Percentiles rank a stretch among this genome's conserved stretches.
Conservation (phyloP, 2,888 invertebrate species). For the Drosophila limbata region DNA sequence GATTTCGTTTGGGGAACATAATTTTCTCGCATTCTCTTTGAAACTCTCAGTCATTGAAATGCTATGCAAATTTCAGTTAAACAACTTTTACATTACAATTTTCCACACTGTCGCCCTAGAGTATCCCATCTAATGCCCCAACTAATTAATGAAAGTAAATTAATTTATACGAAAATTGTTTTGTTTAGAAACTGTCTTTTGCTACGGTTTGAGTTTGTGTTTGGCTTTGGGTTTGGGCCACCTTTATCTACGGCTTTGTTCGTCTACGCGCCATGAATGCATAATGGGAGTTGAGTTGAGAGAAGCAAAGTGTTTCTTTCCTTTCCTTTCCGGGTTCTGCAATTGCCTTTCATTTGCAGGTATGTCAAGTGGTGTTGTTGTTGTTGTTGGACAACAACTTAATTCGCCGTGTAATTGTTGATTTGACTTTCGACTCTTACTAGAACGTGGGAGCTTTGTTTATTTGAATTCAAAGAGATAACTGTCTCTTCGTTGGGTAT, state of each 20-base stretch:
- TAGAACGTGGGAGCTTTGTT: conserved; percentile 77
- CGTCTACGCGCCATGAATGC: conserved; percentile 69
- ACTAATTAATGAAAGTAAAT: conserved; percentile 84
- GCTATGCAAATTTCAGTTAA: conserved; percentile 66
- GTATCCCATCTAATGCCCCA: conserved; percentile 65
- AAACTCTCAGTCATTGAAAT: conserved; percentile 36
- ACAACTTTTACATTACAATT: conserved; percentile 65
- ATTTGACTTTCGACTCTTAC: conserved; percentile 67
- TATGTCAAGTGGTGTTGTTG: conserved; percentile 47
- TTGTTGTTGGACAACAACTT: conserved; percentile 38
- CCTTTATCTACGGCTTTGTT: conserved; percentile 68
- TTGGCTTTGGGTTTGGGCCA: conserved; percentile 31
- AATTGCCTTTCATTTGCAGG: conserved; percentile 31
- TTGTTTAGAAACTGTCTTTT: conserved; percentile 67
- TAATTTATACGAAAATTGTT: conserved; percentile 83
- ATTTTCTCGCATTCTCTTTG: conserved; percentile 22
- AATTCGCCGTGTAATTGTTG: conserved; percentile 66
- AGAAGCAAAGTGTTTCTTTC: conserved; percentile 31
- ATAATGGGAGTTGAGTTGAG: conserved; percentile 63
- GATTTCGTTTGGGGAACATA: conserved; percentile 35
- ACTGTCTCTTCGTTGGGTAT: conserved; percentile 31
- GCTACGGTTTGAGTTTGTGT: conserved; percentile 22
- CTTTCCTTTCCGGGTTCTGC: conserved; percentile 34
- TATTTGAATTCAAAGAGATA: conserved; percentile 44
- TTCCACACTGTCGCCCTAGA: conserved; percentile 68